A percentile compares a stretch with the other conserved stretches of the same genome.
Evolutionary conservation across 2,797 vertebrate genomes (phyloP).

Genomic region (Enteromius fasciolatus): DNA sequence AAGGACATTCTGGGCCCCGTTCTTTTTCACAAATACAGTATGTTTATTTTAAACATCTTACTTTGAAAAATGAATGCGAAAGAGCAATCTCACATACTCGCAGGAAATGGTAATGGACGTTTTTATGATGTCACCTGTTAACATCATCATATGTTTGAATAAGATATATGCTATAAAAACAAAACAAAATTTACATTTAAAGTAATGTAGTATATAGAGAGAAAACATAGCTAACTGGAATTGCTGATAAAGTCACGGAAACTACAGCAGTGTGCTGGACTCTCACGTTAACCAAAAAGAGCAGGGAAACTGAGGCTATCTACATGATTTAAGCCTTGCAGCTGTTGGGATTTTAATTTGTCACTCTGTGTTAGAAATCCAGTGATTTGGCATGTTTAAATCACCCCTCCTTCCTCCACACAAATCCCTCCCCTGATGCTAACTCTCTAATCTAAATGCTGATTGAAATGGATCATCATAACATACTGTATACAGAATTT

Average conservation of each 20-base stretch:
- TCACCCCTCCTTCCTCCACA: background rate
- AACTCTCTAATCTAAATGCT: background rate
- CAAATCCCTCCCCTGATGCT: background rate
- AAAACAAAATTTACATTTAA: background rate
- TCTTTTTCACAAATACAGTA: background rate
- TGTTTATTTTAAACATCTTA: background rate
- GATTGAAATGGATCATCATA: slow-evolving; percentile 26
- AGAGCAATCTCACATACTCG: background rate
- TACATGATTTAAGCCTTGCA: background rate
- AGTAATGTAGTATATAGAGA: background rate
- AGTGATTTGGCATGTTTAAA: slow-evolving; percentile 17
- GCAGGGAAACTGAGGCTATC: background rate
- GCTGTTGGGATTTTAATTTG: slow-evolving; percentile 21
- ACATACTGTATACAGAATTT: slow-evolving; percentile 7
- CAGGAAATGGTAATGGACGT: background rate
- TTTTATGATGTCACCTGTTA: background rate
- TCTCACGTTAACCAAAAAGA: slow-evolving; percentile 4
- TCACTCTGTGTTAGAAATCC: background rate
- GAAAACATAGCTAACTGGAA: background rate
- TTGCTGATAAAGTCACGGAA: background rate
- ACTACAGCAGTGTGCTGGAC: background rate
- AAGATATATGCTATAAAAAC: background rate
- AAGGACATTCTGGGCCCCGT: background rate
- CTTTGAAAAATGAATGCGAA: background rate
- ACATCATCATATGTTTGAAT: background rate